Percentiles rank a stretch among this genome's conserved stretches.
Conservation (phyloP, 2,113 vertebrate species). For the Parotia lawesii region DNA sequence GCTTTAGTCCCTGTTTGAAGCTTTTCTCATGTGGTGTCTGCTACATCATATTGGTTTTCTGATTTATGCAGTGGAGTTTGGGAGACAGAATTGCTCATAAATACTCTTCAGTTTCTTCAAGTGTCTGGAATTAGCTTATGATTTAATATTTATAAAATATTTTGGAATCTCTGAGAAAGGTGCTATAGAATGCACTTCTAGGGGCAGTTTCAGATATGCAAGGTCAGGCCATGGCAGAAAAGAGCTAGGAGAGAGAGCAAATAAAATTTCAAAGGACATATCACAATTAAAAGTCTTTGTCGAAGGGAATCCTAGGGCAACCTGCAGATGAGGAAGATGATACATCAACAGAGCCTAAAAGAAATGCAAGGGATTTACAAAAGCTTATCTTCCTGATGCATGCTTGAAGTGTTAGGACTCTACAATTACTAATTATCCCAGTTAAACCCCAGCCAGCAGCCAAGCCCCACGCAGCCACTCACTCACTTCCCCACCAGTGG, state of each 20-base stretch:
- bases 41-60: background rate
- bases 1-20: background rate
- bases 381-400: background rate
- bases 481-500: accelerated
- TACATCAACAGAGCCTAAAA: background rate
- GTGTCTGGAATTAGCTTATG: background rate
- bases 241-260: background rate
- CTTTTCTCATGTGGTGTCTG: background rate
- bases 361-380: background rate
- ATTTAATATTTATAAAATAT: background rate
- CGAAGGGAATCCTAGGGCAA: background rate
- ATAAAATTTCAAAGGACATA: background rate
- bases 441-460: background rate
- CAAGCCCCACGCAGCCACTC: accelerated
- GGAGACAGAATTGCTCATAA: background rate
- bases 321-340: background rate
- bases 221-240: background rate
- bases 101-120: background rate
- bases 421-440: background rate
- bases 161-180: background rate
- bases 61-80: background rate
- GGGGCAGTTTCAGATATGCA: background rate
- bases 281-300: background rate
- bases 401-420: background rate
- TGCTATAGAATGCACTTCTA: background rate